Evolutionary conservation across 2,888 invertebrate species (phyloP), one percentile per base, ranked within the genome.

Genomic region (Eumacrocentrus americanus): DNA sequence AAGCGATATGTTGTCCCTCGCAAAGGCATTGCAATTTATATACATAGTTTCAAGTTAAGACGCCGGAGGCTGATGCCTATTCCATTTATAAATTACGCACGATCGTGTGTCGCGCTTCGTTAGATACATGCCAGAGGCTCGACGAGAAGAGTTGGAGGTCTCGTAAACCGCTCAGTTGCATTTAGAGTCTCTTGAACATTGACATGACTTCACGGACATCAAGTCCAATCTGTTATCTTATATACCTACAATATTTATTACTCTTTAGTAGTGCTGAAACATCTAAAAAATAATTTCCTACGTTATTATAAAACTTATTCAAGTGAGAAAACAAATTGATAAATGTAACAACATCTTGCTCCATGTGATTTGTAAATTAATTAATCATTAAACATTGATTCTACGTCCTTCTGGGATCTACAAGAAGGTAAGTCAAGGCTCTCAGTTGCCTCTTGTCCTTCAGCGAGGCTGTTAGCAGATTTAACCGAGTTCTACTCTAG

Each of bases 31-130:
- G n/a, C n/a, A n/a, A n/a, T n/a, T n/a, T n/a, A n/a, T n/a, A n/a
- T n/a, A n/a, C n/a, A n/a, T n/a, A n/a, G n/a, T n/a, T n/a, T n/a
- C n/a, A n/a, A n/a, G n/a, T n/a, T n/a, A n/a, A n/a, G n/a, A n/a
- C n/a, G n/a, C n/a, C n/a, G n/a, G n/a, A n/a, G n/a, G n/a, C n/a
- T n/a, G n/a, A n/a, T n/a, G n/a, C n/a, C n/a, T n/a, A n/a, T n/a
- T n/a, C 70, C 69, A 70, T 71, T 74, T 72, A 74, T 74, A 74
- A 72, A 72, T 68, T 66, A 65, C 67, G 47, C 61, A 62, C 58
- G 35, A 61, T 11, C 14, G 54, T 59, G 44, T 38, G 46, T 44
- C 35, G 16, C 23, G 48, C 12, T 18, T 50, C n/a, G 22, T 2
- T 44, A 50, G 20, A 38, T 40, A 34, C 42, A 50, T 48, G 42